Evolutionary conservation across 2,797 vertebrate species (phyloP), one percentile per base, ranked within the genome.

Genomic region (Malacoctenus gilli): DNA sequence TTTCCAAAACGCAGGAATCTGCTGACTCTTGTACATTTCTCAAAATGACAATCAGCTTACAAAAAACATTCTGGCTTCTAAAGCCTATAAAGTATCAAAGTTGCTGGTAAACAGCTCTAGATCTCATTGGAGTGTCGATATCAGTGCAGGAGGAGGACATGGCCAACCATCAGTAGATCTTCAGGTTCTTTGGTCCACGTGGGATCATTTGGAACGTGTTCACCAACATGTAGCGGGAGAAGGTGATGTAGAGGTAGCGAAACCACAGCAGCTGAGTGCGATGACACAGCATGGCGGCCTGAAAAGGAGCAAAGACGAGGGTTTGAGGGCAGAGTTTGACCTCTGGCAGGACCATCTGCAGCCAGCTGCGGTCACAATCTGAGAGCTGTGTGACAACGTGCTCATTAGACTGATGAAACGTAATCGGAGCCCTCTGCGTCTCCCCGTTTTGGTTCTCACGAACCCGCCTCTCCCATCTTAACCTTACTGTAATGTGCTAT

Each of bases 181-280:
- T 92, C 16, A 91, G 63, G 71, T 88, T 80, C 36, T 36, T 80
- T 59, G 84, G 77, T 50, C 56, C 83, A 58, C 77, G 70, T 68
- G 78, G 87, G 59, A 98, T 91, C 19, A 84, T 77, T 18, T 57
- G 80, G 72, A 96, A 94, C 0, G 97, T 95, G 82, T 99, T 99
- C 74, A 95, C 71, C 46, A 94, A 88, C 95, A 98, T 94, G 75
- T 98, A 99, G 0, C 96, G 93, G 0, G 97, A 99, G 75, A 94
- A 92, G 20, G 88, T 28, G 59, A 98, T 8, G 39, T 99, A 95
- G 55, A 98, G 76, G 36, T 49, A 89, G 55, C 97, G 95, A 64
- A 97, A 99, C 96, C 96, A 97, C 59, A 96, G 85, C 8, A 99
- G 92, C 51, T 99, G 97, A 74, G 95, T 93, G 71, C 8, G 87